These are phyloP conservation scores for Conchocele bisecta DNA, from an alignment of 2,888 invertebrate species.

Conservation along the genomic window DNA sequence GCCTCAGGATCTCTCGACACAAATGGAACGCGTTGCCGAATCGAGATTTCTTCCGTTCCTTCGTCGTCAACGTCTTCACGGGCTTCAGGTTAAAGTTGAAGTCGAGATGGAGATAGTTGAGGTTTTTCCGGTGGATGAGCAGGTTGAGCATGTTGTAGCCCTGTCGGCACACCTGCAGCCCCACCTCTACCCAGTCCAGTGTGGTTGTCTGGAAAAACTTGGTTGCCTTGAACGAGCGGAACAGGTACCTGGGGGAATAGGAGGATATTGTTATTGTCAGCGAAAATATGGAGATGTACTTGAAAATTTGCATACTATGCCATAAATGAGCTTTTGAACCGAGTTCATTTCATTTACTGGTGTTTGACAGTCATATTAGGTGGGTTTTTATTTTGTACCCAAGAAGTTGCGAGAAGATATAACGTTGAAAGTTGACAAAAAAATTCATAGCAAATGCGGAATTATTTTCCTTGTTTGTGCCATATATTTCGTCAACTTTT, in stretches of 20 bases:
- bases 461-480: too few relatives aligned
- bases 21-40: slow-evolving; percentile 95
- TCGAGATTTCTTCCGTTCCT: slow-evolving; percentile 98
- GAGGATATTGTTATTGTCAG: too few relatives aligned
- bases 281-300: too few relatives aligned
- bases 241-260: slow-evolving; percentile 89
- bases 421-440: too few relatives aligned
- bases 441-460: too few relatives aligned
- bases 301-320: too few relatives aligned
- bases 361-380: too few relatives aligned
- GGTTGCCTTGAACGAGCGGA: slow-evolving; percentile 99
- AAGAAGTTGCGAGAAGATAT: too few relatives aligned
- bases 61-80: slow-evolving; percentile 99
- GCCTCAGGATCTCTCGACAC: slow-evolving; percentile 98
- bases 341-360: too few relatives aligned
- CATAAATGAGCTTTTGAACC: too few relatives aligned
- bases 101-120: slow-evolving; percentile 99
- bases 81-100: slow-evolving; percentile 99
- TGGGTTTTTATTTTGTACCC: too few relatives aligned
- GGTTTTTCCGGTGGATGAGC: slow-evolving; percentile 98
- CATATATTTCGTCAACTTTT: too few relatives aligned
- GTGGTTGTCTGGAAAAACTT: slow-evolving; percentile 99
- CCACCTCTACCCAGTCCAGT: slow-evolving; percentile 99
- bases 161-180: slow-evolving; percentile 97
- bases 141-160: slow-evolving; percentile 99